Conservation (phyloP, 2,113 vertebrate genomes). For the Trichomycterus rosablanca region DNA sequence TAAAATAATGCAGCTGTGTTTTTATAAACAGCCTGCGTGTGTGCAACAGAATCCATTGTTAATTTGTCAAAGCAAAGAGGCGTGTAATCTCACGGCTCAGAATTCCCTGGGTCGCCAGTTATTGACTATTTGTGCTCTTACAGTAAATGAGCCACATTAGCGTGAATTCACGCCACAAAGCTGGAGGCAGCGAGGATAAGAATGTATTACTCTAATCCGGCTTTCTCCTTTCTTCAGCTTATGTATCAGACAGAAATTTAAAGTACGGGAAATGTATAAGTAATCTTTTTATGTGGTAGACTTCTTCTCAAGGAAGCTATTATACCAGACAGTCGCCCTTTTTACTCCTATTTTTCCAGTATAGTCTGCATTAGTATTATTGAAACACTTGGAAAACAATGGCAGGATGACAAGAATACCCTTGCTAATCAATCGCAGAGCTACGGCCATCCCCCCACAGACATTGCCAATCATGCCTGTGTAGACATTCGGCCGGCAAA, state of each 20-base stretch:
- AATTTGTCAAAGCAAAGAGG: conserved; percentile 26
- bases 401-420: too few species aligned
- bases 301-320: too few species aligned
- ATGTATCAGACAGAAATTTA: conserved; percentile 18
- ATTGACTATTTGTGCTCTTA: conserved; percentile 27
- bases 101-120: conserved; percentile 25
- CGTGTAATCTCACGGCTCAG: conserved; percentile 16
- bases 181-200: conserved; percentile 24
- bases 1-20: background rate
- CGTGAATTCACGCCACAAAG: conserved; percentile 26
- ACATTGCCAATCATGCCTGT: too few species aligned
- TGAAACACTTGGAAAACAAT: too few species aligned
- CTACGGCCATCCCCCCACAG: too few species aligned
- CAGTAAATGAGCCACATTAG: conserved; percentile 36
- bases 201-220: background rate
- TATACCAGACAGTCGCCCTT: too few species aligned
- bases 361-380: too few species aligned
- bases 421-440: too few species aligned
- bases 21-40: background rate
- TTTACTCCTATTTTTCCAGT: too few species aligned
- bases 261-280: conserved; percentile 9
- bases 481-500: too few species aligned
- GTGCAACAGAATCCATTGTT: conserved; percentile 8
- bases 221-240: background rate
- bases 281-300: conserved; percentile 7